Evolutionary conservation across 1,140 invertebrate species (phyloP).

Genomic region (Drosophila albomicans): DNA sequence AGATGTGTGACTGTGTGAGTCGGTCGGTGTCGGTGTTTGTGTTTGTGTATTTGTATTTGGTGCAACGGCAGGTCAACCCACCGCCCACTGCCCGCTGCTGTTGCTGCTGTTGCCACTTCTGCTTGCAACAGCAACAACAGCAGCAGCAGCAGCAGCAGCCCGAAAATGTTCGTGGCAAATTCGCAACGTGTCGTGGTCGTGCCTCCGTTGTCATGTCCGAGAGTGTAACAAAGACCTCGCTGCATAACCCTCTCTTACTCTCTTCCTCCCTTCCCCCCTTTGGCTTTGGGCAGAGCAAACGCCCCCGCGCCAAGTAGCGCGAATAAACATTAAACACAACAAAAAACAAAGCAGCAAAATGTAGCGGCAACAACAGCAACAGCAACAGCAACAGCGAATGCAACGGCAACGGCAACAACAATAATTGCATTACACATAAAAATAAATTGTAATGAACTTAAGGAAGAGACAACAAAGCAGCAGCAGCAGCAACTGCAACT

Average conservation of each 20-base stretch:
- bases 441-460: slow-evolving; percentile 83
- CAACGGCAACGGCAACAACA: slow-evolving; percentile 54
- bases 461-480: slow-evolving; percentile 66
- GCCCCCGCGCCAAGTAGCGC: slow-evolving; percentile 63
- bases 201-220: slow-evolving; percentile 80
- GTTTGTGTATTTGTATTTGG: slow-evolving; percentile 74
- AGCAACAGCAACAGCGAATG: slow-evolving; percentile 61
- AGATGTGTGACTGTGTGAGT: slow-evolving; percentile 70
- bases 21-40: background rate
- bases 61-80: slow-evolving; percentile 79
- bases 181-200: slow-evolving; percentile 83
- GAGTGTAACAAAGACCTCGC: slow-evolving; percentile 82
- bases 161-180: slow-evolving; percentile 75
- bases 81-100: slow-evolving; percentile 49
- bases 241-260: slow-evolving; percentile 42
- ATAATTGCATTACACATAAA: slow-evolving; percentile 84
- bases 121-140: slow-evolving; percentile 17
- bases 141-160: slow-evolving; percentile 38
- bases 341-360: slow-evolving; percentile 38
- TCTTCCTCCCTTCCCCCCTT: background rate
- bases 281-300: slow-evolving; percentile 33
- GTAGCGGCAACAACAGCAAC: slow-evolving; percentile 65
- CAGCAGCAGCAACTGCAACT: slow-evolving; percentile 25
- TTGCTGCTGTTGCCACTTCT: slow-evolving; percentile 36
- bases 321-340: slow-evolving; percentile 62